Conservation (phyloP, 2,113 vertebrate species). For the Tragulus kanchil region DNA sequence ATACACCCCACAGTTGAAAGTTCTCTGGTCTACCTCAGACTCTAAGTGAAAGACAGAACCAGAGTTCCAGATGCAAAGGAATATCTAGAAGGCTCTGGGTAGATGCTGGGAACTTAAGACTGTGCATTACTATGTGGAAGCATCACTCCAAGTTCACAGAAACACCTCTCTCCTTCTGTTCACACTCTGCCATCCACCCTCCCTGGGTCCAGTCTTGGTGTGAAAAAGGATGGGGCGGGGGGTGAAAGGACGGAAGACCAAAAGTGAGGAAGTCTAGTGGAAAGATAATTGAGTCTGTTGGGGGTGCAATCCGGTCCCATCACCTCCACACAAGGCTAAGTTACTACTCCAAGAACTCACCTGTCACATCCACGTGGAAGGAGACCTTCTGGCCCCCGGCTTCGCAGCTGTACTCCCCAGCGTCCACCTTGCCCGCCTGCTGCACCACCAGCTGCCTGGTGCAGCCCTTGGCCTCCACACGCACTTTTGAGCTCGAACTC, state of each 20-base stretch:
- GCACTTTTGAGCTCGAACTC: constrained; percentile 76
- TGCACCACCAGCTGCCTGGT: constrained; percentile 71
- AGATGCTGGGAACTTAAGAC: not conserved
- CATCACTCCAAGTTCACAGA: not conserved
- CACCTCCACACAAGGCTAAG: not conserved
- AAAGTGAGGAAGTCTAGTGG: not conserved
- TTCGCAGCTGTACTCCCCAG: constrained; percentile 82
- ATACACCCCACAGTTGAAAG: not conserved
- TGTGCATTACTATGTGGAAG: not conserved
- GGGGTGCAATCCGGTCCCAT: not conserved
- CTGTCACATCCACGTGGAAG: constrained; percentile 69
- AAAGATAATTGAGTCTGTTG: not conserved
- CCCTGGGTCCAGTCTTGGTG: not conserved
- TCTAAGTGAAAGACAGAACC: not conserved
- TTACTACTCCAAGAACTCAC: not conserved
- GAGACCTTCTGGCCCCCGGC: constrained; percentile 78
- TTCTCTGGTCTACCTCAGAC: not conserved
- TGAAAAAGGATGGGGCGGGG: not conserved
- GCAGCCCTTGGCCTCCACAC: constrained; percentile 60
- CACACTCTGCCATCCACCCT: not conserved
- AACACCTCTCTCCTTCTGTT: not conserved
- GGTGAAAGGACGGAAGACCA: not conserved
- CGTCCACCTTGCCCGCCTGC: constrained; percentile 73
- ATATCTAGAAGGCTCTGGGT: not conserved
- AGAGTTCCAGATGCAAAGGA: not conserved